Evolutionary conservation across 2,888 invertebrate genomes (phyloP).

Genomic region (Alloplasta piceator): DNA sequence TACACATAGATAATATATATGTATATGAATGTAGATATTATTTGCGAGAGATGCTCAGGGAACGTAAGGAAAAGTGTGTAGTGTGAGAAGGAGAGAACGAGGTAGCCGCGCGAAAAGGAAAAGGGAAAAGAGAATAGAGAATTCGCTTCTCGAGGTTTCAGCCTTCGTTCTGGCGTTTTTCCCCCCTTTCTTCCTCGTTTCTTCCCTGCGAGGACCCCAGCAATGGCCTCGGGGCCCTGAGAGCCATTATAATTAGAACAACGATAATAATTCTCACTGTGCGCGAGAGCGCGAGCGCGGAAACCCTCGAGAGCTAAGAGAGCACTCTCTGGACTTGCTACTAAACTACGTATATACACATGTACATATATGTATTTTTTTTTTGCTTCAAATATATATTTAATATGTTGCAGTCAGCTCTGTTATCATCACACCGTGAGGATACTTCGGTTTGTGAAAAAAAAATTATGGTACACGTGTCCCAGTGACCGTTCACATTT

Average conservation of each 20-base stretch:
- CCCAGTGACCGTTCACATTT: too few species aligned
- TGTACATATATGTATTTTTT: not conserved
- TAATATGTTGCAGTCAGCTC: too few species aligned
- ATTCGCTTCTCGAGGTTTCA: constrained; percentile 57
- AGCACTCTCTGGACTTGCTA: constrained; percentile 21
- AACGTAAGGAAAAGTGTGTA: constrained; percentile 22
- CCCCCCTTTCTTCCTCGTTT: constrained; percentile 5
- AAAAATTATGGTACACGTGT: too few species aligned
- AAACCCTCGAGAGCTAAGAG: constrained; percentile 60
- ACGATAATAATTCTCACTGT: constrained; percentile 71
- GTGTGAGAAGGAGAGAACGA: constrained; percentile 41
- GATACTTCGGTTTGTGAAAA: too few species aligned
- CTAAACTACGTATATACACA: constrained; percentile 10
- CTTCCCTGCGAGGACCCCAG: constrained; percentile 49
- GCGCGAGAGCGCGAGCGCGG: constrained; percentile 54
- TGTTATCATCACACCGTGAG: too few species aligned
- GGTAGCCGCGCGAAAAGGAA: constrained; percentile 33
- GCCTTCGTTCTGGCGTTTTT: constrained; percentile 9
- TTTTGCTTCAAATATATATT: not conserved
- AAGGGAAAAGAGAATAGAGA: constrained; percentile 61
- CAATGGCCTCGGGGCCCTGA: constrained; percentile 59
- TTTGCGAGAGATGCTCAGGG: constrained; percentile 31
- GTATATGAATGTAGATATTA: constrained; percentile 15
- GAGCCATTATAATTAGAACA: constrained; percentile 73
- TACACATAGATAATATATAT: constrained; percentile 7